These are phyloP conservation scores for Linepithema humile DNA, from an alignment of 1,140 invertebrate species.

Conservation along the genomic window DNA sequence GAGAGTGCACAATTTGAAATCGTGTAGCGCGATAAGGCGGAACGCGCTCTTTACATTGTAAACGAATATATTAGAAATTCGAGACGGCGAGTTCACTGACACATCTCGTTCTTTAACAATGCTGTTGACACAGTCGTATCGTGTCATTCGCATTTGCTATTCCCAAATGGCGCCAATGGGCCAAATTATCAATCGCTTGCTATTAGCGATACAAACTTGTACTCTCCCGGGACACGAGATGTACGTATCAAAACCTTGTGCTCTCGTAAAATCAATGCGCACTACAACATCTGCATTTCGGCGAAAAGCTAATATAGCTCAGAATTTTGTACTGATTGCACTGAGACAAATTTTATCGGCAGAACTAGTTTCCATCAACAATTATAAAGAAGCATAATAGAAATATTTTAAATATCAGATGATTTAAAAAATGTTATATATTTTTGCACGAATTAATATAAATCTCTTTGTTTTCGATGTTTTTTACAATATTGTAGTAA, in stretches of 20 bases:
- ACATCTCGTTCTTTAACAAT: slow-evolving; percentile 46
- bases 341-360: neutral
- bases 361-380: too few relatives aligned
- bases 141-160: slow-evolving; percentile 10
- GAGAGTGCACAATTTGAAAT: slow-evolving; percentile 46
- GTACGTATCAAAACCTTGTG: neutral
- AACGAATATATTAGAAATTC: slow-evolving; percentile 40
- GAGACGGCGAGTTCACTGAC: neutral
- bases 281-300: neutral
- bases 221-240: slow-evolving; percentile 45
- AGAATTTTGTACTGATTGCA: neutral
- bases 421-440: too few relatives aligned
- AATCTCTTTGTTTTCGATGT: too few relatives aligned
- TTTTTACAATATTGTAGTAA: too few relatives aligned
- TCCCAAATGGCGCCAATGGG: slow-evolving; percentile 40
- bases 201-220: slow-evolving; percentile 46
- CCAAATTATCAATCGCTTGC: slow-evolving; percentile 64
- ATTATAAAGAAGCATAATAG: too few relatives aligned
- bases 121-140: slow-evolving; percentile 29
- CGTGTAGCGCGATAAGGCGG: slow-evolving; percentile 21
- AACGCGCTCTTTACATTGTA: neutral
- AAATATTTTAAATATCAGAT: too few relatives aligned
- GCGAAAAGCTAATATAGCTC: neutral
- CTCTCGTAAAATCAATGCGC: neutral
- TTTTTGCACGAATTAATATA: too few relatives aligned